Evolutionary conservation across 2,797 vertebrate genomes (phyloP).

Genomic region (Pitangus sulphuratus): DNA sequence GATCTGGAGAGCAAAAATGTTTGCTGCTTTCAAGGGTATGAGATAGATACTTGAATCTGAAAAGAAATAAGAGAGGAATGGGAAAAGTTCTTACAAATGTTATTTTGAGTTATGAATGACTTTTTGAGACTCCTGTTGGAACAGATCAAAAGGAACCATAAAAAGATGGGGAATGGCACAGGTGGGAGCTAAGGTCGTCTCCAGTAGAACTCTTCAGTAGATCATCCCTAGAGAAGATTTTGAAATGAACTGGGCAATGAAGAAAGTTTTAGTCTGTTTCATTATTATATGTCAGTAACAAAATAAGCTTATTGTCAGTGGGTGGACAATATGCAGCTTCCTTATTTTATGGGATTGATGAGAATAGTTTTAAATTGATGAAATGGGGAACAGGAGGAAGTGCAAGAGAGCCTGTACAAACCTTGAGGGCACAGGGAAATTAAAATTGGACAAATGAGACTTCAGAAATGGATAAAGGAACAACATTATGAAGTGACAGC

Average conservation of each 20-base stretch:
- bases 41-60: not conserved
- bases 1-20: not conserved
- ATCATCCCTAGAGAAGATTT: not conserved
- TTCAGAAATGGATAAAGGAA: not conserved
- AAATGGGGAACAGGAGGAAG: not conserved
- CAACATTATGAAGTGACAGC: not conserved
- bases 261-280: not conserved
- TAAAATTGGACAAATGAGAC: constrained; percentile 41
- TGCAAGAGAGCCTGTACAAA: not conserved
- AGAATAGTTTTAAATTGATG: not conserved
- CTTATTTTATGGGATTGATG: constrained; percentile 17
- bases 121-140: not conserved
- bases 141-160: not conserved
- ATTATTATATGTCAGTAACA: not conserved
- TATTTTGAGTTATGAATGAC: not conserved
- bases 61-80: not conserved
- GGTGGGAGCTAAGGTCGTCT: not conserved
- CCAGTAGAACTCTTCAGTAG: not conserved
- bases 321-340: not conserved
- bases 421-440: constrained; percentile 7
- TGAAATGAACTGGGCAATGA: not conserved
- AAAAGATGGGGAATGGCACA: not conserved
- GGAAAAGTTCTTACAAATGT: not conserved
- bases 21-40: not conserved
- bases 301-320: not conserved